Conservation (phyloP, 2,888 invertebrate species). For the Sturmia bella region DNA sequence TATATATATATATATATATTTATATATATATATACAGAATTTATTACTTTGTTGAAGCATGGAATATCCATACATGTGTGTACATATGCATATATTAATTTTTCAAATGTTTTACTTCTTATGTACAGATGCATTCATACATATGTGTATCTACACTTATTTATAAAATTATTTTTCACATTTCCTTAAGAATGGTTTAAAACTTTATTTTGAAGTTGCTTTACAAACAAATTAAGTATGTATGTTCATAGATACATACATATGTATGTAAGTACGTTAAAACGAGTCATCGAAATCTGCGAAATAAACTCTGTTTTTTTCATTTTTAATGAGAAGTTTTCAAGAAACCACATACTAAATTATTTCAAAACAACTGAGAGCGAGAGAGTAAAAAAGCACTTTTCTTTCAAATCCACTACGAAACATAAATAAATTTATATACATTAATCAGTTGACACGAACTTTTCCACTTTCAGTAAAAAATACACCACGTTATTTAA, state of each 20-base stretch:
- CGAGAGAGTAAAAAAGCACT: slow-evolving; percentile 21
- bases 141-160: no score
- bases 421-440: slow-evolving; percentile 39
- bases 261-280: slow-evolving; percentile 29
- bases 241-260: background rate
- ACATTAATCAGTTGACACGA: slow-evolving; percentile 1
- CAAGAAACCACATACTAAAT: slow-evolving; percentile 26
- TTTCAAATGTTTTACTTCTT: no score
- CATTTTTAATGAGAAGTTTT: slow-evolving; percentile 34
- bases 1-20: no score
- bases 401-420: slow-evolving; percentile 13
- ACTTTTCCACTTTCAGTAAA: background rate
- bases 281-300: slow-evolving; percentile 69
- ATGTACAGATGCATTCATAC: no score
- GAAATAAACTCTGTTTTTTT: slow-evolving; percentile 47
- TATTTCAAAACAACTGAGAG: slow-evolving; percentile 35
- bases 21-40: no score
- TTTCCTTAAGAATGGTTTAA: background rate
- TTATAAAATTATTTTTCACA: no score
- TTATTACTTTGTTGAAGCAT: no score
- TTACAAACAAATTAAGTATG: background rate
- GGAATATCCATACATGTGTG: no score
- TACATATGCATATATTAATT: no score
- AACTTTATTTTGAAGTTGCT: background rate
- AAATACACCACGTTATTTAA: background rate